Percentiles rank a stretch among this genome's conserved stretches.
Conservation (phyloP, 2,888 invertebrate genomes). For the Hedya salicella region DNA sequence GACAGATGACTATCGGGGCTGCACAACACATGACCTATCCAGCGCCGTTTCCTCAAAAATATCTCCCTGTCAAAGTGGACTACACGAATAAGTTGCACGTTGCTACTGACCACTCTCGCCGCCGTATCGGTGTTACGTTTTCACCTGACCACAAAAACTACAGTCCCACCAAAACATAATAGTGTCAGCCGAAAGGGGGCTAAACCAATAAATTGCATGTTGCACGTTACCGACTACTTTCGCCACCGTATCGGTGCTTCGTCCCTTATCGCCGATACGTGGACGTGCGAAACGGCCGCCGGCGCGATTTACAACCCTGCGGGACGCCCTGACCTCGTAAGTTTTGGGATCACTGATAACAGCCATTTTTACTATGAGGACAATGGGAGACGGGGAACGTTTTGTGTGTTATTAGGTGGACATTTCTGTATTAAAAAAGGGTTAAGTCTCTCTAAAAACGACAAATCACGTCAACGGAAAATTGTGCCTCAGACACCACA, state of each 20-base stretch:
- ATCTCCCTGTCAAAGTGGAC: no score
- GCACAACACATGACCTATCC: no score
- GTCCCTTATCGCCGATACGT: slow-evolving; percentile 21
- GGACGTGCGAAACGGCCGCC: slow-evolving; percentile 20
- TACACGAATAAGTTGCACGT: no score
- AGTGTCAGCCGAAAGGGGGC: background rate
- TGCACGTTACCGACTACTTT: slow-evolving; percentile 23
- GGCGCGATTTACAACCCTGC: slow-evolving; percentile 26
- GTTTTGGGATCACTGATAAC: slow-evolving; percentile 17
- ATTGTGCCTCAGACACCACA: no score
- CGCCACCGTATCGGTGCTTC: slow-evolving; percentile 14
- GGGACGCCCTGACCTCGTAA: slow-evolving; percentile 31
- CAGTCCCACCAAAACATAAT: no score
- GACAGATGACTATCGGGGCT: no score
- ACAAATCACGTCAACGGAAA: no score
- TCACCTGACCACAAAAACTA: no score
- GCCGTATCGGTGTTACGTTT: no score
- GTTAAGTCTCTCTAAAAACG: no score
- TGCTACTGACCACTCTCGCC: no score
- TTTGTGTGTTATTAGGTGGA: slow-evolving; percentile 11
- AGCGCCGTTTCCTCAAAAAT: no score
- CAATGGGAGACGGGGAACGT: slow-evolving; percentile 9
- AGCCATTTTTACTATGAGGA: slow-evolving; percentile 4
- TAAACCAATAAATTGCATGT: slow-evolving; percentile 17
- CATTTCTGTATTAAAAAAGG: background rate